Percentiles rank a stretch among this genome's conserved stretches.
Conservation (phyloP, 2,888 invertebrate species). For the Carpatolechia fugitivella region DNA sequence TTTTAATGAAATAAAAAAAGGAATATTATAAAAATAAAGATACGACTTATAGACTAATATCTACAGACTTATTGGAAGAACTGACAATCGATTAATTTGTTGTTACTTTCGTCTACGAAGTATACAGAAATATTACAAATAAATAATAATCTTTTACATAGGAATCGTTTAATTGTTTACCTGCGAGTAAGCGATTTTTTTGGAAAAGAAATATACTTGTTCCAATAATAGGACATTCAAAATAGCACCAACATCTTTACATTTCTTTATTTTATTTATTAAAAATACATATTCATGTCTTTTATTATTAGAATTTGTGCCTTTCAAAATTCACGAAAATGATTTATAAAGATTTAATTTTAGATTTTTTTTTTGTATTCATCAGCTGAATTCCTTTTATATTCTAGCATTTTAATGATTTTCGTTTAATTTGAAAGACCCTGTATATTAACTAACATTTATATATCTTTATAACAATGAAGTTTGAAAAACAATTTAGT, state of each 20-base stretch:
- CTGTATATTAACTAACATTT: too few relatives aligned
- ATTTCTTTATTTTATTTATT: neutral
- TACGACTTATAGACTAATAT: constrained; percentile 54
- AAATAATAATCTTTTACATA: constrained; percentile 67
- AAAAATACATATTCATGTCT: neutral
- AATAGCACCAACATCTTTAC: constrained; percentile 48
- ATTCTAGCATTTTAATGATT: too few relatives aligned
- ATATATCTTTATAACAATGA: too few relatives aligned
- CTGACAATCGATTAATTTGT: constrained; percentile 44
- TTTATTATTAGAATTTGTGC: neutral
- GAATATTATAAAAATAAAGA: constrained; percentile 45
- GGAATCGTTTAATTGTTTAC: constrained; percentile 53
- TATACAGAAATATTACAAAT: constrained; percentile 76
- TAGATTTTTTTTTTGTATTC: too few relatives aligned
- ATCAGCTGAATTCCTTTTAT: too few relatives aligned
- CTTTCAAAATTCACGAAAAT: neutral
- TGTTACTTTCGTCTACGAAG: constrained; percentile 51
- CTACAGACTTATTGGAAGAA: constrained; percentile 71
- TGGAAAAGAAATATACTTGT: constrained; percentile 30
- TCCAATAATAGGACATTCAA: constrained; percentile 38
- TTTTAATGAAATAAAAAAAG: constrained; percentile 39
- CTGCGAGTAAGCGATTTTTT: constrained; percentile 31
- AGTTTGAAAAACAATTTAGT: too few relatives aligned
- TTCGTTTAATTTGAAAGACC: too few relatives aligned
- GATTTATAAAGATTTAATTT: too few relatives aligned